A percentile compares a stretch with the other conserved stretches of the same genome.
phyloP scores from a whole-genome alignment of 2,888 invertebrate genomes.

The Agriopis aurantiaria region DNA sequence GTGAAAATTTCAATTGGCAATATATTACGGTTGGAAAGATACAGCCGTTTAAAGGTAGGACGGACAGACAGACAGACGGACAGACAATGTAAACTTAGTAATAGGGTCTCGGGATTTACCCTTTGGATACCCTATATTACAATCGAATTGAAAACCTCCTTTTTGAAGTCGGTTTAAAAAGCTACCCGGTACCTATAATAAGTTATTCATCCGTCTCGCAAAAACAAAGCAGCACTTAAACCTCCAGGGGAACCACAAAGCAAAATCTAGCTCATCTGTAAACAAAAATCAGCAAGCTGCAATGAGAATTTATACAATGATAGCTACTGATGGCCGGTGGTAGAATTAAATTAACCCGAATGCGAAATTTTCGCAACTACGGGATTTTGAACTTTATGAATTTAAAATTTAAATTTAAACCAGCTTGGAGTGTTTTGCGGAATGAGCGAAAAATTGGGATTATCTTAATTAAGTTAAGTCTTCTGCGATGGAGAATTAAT shows the following conservation, averaged over 20 bases:
- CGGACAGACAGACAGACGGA: too few species aligned
- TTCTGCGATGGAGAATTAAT: conserved; percentile 15
- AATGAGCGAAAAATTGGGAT: conserved; percentile 48
- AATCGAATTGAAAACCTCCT: too few species aligned
- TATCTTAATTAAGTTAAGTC: conserved; percentile 49
- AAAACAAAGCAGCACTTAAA: neutral
- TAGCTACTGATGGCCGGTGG: conserved; percentile 36
- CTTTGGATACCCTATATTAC: too few species aligned
- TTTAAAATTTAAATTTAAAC: conserved; percentile 39
- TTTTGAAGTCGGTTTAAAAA: too few species aligned
- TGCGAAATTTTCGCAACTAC: conserved; percentile 39
- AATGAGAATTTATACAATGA: conserved; percentile 6
- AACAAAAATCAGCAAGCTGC: conserved; percentile 6
- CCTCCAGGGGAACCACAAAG: neutral
- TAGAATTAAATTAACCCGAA: conserved; percentile 48
- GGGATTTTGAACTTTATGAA: conserved; percentile 41
- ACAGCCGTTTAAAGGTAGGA: too few species aligned
- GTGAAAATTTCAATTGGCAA: too few species aligned
- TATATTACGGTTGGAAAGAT: too few species aligned
- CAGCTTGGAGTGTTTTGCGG: conserved; percentile 36
- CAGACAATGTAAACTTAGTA: too few species aligned
- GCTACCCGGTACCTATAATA: too few species aligned
- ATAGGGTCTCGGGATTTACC: too few species aligned
- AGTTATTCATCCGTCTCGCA: too few species aligned
- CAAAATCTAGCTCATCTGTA: conserved; percentile 11